A percentile compares a stretch with the other conserved stretches of the same genome.
Evolutionary conservation across 2,888 invertebrate genomes (phyloP).

Genomic region (Apamea anceps): DNA sequence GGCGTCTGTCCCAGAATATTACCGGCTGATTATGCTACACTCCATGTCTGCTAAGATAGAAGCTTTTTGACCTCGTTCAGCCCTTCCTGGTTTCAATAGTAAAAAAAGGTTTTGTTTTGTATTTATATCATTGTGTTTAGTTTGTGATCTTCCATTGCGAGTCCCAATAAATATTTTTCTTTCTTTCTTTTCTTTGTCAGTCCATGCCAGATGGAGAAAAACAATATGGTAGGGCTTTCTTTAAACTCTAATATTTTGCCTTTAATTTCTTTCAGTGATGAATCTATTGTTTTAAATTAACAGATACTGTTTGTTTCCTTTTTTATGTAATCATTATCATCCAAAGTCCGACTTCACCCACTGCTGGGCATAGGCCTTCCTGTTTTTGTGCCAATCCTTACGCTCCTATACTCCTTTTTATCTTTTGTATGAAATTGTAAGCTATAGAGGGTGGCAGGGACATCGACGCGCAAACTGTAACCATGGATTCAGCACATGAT

Average conservation of each 20-base stretch:
- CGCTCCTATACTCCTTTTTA: neutral
- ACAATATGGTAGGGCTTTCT: neutral
- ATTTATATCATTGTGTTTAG: neutral
- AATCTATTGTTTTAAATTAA: neutral
- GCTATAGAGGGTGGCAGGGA: too few species aligned
- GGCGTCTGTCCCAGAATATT: too few species aligned
- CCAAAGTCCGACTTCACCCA: neutral
- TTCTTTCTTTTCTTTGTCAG: neutral
- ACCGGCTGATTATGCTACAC: too few species aligned
- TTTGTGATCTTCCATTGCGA: neutral
- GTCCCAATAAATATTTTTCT: neutral
- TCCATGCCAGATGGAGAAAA: too few species aligned
- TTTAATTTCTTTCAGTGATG: neutral
- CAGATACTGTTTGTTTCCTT: neutral
- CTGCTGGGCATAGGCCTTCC: neutral
- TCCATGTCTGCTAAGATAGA: neutral
- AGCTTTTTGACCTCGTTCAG: neutral
- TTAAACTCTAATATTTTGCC: neutral
- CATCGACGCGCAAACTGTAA: too few species aligned
- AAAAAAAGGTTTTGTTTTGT: neutral
- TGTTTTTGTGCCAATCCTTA: neutral
- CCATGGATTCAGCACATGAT: too few species aligned
- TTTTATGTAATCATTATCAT: neutral
- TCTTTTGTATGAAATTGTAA: neutral
- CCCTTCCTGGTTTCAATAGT: neutral